Conservation (phyloP, 2,888 invertebrate species). For the Trypoxylon attenuatum region DNA sequence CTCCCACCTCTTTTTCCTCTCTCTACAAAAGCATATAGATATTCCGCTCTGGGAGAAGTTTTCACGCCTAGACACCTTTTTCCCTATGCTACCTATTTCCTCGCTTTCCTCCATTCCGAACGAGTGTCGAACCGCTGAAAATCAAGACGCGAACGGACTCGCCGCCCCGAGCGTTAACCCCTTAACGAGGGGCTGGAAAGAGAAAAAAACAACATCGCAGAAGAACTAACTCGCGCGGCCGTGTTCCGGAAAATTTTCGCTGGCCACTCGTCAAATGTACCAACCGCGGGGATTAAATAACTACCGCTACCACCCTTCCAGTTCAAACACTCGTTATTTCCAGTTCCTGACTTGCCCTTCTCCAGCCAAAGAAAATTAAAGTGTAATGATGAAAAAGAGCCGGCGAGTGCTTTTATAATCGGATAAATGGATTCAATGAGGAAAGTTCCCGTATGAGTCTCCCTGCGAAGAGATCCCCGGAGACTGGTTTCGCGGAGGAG, state of each 20-base stretch:
- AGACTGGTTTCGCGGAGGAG: neutral
- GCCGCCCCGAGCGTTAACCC: neutral
- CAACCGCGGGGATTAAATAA: too few relatives aligned
- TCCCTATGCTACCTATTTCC: neutral
- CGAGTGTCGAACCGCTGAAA: neutral
- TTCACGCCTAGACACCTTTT: neutral
- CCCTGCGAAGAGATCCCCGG: neutral
- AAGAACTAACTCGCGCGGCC: neutral
- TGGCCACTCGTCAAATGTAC: too few relatives aligned
- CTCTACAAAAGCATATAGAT: neutral
- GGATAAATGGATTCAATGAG: constrained; percentile 2
- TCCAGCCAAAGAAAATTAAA: constrained; percentile 3
- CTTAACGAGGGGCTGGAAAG: neutral
- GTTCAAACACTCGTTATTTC: too few relatives aligned
- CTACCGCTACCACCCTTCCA: too few relatives aligned
- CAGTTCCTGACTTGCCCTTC: constrained; percentile 5
- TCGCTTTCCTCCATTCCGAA: neutral
- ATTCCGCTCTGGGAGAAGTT: neutral
- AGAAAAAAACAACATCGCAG: neutral
- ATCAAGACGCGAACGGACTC: neutral
- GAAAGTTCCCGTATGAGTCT: constrained; percentile 16
- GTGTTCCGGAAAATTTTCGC: neutral
- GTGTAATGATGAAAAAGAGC: neutral
- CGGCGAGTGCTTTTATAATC: constrained; percentile 1
- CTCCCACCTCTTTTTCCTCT: constrained; percentile 8